These are phyloP conservation scores for Halcyon leucocephala DNA, from an alignment of 2,797 vertebrate genomes.

Conservation along the genomic window DNA sequence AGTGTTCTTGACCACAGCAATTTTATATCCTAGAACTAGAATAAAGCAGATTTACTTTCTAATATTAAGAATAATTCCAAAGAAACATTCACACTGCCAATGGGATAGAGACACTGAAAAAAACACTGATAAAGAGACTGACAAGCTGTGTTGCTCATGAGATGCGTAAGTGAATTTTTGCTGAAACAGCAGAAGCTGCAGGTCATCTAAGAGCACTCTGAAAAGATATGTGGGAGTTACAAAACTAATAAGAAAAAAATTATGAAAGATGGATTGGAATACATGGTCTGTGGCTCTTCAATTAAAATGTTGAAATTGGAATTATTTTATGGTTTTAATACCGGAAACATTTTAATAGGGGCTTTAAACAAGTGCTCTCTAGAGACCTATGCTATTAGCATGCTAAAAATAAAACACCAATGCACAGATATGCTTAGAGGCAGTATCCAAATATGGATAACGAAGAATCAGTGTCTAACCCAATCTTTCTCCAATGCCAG, in stretches of 20 bases:
- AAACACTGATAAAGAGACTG: background rate
- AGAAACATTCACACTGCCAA: conserved; percentile 51
- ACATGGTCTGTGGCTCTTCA: background rate
- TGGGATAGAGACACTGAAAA: conserved; percentile 7
- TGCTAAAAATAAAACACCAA: background rate
- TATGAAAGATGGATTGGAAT: background rate
- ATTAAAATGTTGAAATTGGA: background rate
- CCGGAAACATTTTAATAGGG: background rate
- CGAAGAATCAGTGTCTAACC: background rate
- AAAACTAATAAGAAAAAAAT: background rate
- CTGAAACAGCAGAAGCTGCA: background rate
- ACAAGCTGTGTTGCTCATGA: background rate
- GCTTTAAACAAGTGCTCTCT: background rate
- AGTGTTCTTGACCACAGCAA: background rate
- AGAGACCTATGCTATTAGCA: background rate
- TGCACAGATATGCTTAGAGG: background rate
- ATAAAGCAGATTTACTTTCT: conserved; percentile 58
- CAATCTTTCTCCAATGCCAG: background rate
- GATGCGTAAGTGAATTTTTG: background rate
- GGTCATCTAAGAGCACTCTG: background rate
- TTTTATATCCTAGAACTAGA: conserved; percentile 30
- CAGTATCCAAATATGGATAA: background rate
- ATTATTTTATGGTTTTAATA: background rate
- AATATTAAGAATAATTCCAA: conserved; percentile 62
- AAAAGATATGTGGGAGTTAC: background rate